These are phyloP conservation scores for Lytechinus variegatus DNA, from an alignment of 35 echinoderm and acorn worm genomes.

Conservation along the genomic window DNA sequence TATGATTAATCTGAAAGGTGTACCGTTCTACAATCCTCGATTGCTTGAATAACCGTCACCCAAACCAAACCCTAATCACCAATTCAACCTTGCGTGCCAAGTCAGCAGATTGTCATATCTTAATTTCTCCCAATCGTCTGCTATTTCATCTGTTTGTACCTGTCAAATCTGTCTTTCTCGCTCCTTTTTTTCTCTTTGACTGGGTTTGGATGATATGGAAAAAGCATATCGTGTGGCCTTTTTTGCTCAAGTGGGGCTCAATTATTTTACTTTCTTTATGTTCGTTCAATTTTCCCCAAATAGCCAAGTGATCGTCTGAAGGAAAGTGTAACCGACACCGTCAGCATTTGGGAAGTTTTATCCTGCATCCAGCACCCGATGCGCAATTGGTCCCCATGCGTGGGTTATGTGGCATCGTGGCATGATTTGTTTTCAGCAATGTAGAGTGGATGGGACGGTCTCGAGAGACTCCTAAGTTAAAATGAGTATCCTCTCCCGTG, in stretches of 20 bases:
- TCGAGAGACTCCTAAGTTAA: slow-evolving; percentile 29
- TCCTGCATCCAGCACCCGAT: slow-evolving; percentile 6
- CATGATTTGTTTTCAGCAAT: slow-evolving; percentile 34
- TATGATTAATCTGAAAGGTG: slow-evolving; percentile 24
- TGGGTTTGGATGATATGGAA: not conserved
- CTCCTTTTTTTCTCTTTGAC: not conserved
- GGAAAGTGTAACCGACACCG: slow-evolving; percentile 27
- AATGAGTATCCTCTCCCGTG: not conserved
- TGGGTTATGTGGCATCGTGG: not conserved
- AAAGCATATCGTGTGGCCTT: not conserved
- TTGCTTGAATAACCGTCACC: slow-evolving; percentile 26
- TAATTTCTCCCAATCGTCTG: slow-evolving; percentile 18
- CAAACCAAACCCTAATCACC: slow-evolving; percentile 12
- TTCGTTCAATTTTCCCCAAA: slow-evolving; percentile 18
- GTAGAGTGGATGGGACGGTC: slow-evolving; percentile 6
- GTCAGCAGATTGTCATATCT: slow-evolving; percentile 11
- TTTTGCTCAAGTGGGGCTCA: not conserved
- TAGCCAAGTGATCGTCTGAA: not conserved
- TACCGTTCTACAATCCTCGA: slow-evolving; percentile 4
- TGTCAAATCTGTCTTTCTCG: slow-evolving; percentile 1
- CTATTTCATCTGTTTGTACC: slow-evolving; percentile 12
- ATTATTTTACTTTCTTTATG: slow-evolving; percentile 6
- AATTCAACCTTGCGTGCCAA: slow-evolving; percentile 16
- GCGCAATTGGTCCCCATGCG: slow-evolving; percentile 10
- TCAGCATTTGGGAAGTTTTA: slow-evolving; percentile 24